These are phyloP conservation scores for Meloidogyne floridensis DNA, from an alignment of 1,140 invertebrate genomes.

Conservation along the genomic window DNA sequence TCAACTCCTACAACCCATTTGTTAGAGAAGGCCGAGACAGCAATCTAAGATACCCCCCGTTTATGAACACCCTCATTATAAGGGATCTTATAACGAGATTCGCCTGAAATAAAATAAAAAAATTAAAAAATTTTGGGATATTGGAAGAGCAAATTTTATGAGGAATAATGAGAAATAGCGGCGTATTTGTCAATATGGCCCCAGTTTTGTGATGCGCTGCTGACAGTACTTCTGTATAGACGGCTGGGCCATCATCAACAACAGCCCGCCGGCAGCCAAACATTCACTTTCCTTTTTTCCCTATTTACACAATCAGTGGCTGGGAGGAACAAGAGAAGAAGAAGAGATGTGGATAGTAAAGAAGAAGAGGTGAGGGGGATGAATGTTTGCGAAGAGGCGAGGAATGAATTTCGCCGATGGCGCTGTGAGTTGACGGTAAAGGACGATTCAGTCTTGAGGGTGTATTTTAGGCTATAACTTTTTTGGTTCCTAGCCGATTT, in stretches of 20 bases:
- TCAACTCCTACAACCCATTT: too few species aligned
- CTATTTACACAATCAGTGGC: not conserved
- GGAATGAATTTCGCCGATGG: constrained; percentile 3
- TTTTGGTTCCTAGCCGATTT: too few species aligned
- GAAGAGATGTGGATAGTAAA: not conserved
- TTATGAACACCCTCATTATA: too few species aligned
- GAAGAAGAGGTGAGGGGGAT: not conserved
- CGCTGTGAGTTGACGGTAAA: not conserved
- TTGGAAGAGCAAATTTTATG: not conserved
- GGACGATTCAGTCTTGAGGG: too few species aligned
- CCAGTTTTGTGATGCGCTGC: not conserved
- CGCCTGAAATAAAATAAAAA: too few species aligned
- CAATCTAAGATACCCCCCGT: too few species aligned
- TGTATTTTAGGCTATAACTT: too few species aligned
- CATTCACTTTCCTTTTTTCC: not conserved
- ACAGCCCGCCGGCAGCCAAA: not conserved
- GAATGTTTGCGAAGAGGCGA: constrained; percentile 5
- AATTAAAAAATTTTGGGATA: too few species aligned
- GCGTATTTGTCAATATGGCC: too few species aligned
- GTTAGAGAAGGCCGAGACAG: too few species aligned
- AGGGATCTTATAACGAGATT: too few species aligned
- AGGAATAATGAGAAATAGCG: not conserved
- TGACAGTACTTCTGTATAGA: not conserved
- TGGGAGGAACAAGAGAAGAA: not conserved
- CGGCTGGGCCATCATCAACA: not conserved